These are phyloP conservation scores for Onthophagus taurus DNA, from an alignment of 1,140 invertebrate genomes.

Conservation along the genomic window DNA sequence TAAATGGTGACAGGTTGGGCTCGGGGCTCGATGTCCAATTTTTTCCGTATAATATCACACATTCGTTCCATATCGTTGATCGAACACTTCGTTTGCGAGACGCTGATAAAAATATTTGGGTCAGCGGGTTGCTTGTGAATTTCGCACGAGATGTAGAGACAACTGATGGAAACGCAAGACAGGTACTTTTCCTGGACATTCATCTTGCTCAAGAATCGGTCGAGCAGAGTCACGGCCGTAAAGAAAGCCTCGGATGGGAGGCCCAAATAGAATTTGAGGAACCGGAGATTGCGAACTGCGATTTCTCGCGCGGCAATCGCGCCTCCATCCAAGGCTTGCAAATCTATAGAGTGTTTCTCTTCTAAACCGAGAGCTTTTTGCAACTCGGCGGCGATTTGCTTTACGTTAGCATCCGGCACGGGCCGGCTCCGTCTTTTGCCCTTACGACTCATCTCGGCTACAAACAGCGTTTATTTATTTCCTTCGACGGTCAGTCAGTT, in stretches of 20 bases:
- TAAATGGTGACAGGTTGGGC: conserved; percentile 16
- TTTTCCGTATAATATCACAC: conserved; percentile 26
- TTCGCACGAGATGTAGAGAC: conserved; percentile 23
- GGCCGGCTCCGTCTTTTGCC: conserved; percentile 36
- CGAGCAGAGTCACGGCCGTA: conserved; percentile 65
- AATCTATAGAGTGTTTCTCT: conserved; percentile 43
- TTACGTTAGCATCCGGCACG: conserved; percentile 42
- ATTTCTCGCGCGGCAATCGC: conserved; percentile 63
- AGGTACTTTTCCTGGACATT: conserved; percentile 39
- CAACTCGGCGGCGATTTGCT: conserved; percentile 38
- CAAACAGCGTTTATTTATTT: conserved; percentile 5
- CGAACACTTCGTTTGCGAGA: conserved; percentile 25
- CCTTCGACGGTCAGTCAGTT: conserved; percentile 5
- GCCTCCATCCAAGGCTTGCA: conserved; percentile 52
- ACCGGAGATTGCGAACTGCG: conserved; percentile 66
- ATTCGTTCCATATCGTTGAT: conserved; percentile 26
- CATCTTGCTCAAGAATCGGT: conserved; percentile 65
- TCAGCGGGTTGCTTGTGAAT: conserved; percentile 19
- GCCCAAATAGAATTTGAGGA: conserved; percentile 75
- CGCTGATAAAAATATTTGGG: conserved; percentile 19
- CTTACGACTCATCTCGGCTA: conserved; percentile 11
- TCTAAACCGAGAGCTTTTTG: conserved; percentile 43
- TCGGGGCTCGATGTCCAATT: conserved; percentile 16
- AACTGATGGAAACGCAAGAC: conserved; percentile 25
- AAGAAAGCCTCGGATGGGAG: conserved; percentile 67